Base-by-base conservation (phyloP, 2,113 vertebrate genomes). In the Trogon melanurus region DNA sequence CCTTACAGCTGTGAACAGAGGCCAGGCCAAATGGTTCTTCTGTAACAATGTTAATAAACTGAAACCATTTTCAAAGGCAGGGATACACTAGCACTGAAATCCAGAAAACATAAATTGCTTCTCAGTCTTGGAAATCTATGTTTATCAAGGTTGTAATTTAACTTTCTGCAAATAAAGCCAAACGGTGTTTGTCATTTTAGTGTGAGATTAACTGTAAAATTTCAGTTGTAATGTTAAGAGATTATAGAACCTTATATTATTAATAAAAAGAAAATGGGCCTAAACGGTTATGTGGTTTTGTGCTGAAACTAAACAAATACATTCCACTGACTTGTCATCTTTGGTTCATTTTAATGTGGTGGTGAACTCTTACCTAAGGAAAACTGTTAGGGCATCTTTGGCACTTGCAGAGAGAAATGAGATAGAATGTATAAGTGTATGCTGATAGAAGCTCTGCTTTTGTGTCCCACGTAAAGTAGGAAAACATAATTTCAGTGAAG, bases 141-240 rank as follows among this genome's bases (percentile, higher is more conserved):
- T 96, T 85, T 94, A 93, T 96, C 90, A 93, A 98, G 90, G 95
- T 91, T 97, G 41, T 95, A 96, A 95, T 88, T 96, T 74, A 96
- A 87, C 81, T 97, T 97, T 96, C 95, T 97, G 89, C 92, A 97
- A 89, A 96, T 95, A 96, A 97, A 97, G 94, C 97, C 97, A 97
- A 97, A 97, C 79, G 74, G 44, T 95, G 84, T 97, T 96, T 95
- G 92, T 97, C 95, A 90, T 96, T 97, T 92, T 93, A 97, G 92
- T 97, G 93, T 98, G 93, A 96, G 96, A 96, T 86, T 98, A 96
- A 97, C 89, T 98, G 96, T 98, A 97, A 97, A 97, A 97, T 79
- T 93, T 83, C 82, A 96, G 94, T 94, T 98, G 96, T 97, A 97
- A 97, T 95, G 93, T 98, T 95, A 97, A 97, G 58, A 97, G 91